Percentiles rank a stretch among this genome's conserved stretches.
Conservation (phyloP, 2,888 invertebrate genomes). For the Andrena praecox region DNA sequence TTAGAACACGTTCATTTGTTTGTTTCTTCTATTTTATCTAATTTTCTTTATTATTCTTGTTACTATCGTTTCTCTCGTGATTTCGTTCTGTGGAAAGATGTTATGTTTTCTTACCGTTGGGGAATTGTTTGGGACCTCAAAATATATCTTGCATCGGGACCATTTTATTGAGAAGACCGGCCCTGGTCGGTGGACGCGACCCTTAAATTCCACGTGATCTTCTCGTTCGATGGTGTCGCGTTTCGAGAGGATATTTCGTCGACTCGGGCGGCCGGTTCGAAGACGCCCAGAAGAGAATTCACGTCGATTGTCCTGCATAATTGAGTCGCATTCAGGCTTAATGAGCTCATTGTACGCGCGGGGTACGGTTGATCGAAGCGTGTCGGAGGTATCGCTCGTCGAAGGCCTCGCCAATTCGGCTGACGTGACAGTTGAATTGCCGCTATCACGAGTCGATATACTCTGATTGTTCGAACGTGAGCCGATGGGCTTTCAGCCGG, state of each 20-base stretch:
- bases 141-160: no score
- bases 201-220: not conserved
- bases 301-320: slow-evolving; percentile 61
- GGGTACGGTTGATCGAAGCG: slow-evolving; percentile 56
- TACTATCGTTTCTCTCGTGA: no score
- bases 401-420: slow-evolving; percentile 34
- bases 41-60: no score
- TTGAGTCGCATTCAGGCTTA: slow-evolving; percentile 67
- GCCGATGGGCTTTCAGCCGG: not conserved
- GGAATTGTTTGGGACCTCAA: no score
- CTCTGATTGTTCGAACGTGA: slow-evolving; percentile 32
- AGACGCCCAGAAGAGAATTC: slow-evolving; percentile 34
- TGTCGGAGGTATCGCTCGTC: slow-evolving; percentile 30
- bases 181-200: no score
- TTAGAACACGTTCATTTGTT: no score
- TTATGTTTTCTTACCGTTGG: no score
- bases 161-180: no score
- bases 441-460: slow-evolving; percentile 24
- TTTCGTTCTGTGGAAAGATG: no score
- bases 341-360: slow-evolving; percentile 67
- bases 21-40: no score
- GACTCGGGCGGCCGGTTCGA: not conserved
- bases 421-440: slow-evolving; percentile 51
- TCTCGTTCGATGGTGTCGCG: not conserved
- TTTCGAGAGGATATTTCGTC: not conserved